Conservation (phyloP, 2,888 invertebrate genomes). For the Hirtodrosophila trivittata region DNA sequence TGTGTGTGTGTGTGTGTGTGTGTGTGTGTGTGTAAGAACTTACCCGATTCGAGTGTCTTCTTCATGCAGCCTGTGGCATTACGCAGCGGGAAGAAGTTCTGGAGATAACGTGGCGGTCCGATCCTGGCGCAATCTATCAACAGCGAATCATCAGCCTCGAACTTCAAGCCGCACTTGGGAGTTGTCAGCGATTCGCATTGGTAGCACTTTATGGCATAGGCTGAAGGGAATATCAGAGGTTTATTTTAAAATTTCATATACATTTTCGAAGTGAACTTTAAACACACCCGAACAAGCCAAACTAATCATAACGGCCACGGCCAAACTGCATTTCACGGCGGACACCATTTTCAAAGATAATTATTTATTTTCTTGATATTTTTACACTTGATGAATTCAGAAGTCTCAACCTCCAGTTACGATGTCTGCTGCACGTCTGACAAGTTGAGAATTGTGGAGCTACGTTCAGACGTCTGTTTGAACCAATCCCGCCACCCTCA, state of each 20-base stretch:
- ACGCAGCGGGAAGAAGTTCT: constrained; percentile 64
- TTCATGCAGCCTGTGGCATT: constrained; percentile 83
- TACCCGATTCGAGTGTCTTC: constrained; percentile 80
- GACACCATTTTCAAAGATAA: constrained; percentile 56
- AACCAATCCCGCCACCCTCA: constrained; percentile 4
- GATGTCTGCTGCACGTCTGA: constrained; percentile 73
- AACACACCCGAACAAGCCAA: constrained; percentile 65
- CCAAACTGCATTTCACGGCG: constrained; percentile 66
- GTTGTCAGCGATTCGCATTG: constrained; percentile 81
- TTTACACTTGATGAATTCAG: constrained; percentile 6
- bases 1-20: background rate
- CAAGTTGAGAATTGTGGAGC: constrained; percentile 18
- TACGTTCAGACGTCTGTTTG: constrained; percentile 21
- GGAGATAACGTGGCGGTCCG: constrained; percentile 78
- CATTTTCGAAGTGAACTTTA: background rate
- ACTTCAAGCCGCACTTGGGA: constrained; percentile 81
- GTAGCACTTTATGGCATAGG: constrained; percentile 81
- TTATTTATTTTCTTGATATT: constrained; percentile 7
- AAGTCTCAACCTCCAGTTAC: constrained; percentile 48
- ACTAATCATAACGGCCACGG: constrained; percentile 70
- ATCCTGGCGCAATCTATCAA: constrained; percentile 77
- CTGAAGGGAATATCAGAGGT: constrained; percentile 55
- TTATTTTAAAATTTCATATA: constrained; percentile 1
- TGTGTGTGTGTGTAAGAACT: no score
- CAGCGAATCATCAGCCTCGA: constrained; percentile 72